Base-by-base conservation (phyloP, 2,113 vertebrate species). In the Diadophis punctatus region DNA sequence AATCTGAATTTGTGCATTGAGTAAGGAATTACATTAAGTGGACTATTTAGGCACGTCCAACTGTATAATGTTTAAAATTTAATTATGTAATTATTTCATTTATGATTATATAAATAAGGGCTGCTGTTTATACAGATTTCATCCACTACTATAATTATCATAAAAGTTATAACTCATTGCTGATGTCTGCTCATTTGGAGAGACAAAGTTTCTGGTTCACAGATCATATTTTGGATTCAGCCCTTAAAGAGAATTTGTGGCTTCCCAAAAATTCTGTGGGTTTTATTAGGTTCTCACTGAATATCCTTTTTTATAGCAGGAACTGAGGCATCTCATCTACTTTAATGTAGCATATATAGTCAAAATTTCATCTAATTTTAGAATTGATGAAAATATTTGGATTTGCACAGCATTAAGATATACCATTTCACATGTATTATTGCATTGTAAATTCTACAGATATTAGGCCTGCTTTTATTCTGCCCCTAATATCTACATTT, bases 351-450 rank as follows among this genome's bases (percentile, higher is more conserved):
- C 6, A 8, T 58, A 88, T 30, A 93, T 3, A 0, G 0, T 48
- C 1, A 12, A 23, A 63, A 92, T 74, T 3, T 20, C 34, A 23
- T 89, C 91, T 93, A 34, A 0, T 93, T 91, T 95, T 93, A 49
- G 8, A 74, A 93, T 58, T 92, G 90, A 94, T 94, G 91, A 95
- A 1, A 0, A 34, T 12, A 25, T 88, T 94, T 94, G n/a, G 55
- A 94, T 48, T 89, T 95, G 14, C 86, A 4, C 34, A 89, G 8
- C 1, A 93, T 3, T 1, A 84, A 93, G 49, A 80, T 43, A 80
- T 43, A 80, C 91, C 18, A 43, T 80, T 80, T 80, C 34, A 80
- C 18, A 43, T 43, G 2, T 43, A 80, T 43, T 43, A 80, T 43
- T 22, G 18, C 68, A 80, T 2, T 43, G 18, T 80, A 80, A 80